Percentiles rank a stretch among this genome's conserved stretches.
Conservation (phyloP, 2,113 vertebrate genomes). For the Narcine bancroftii region DNA sequence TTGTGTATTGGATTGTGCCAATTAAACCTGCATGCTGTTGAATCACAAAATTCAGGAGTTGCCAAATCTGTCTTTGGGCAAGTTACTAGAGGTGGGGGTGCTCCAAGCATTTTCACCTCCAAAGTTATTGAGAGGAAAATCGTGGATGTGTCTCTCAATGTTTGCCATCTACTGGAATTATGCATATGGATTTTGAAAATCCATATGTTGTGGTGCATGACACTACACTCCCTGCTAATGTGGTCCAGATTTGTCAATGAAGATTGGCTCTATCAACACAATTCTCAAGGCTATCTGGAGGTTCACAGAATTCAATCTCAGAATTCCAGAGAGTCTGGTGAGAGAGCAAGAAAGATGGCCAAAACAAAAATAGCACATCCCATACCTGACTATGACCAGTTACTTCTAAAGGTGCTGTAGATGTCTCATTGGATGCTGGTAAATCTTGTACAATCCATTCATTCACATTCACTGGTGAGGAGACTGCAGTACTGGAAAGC, state of each 20-base stretch:
- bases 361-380: not conserved
- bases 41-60: not conserved
- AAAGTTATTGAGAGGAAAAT: not conserved
- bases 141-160: not conserved
- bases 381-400: not conserved
- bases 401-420: not conserved
- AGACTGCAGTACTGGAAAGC: not conserved
- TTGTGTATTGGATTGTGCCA: not conserved
- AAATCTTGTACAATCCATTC: conserved; percentile 10
- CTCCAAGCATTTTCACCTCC: not conserved
- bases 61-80: not conserved
- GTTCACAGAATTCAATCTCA: not conserved
- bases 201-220: not conserved
- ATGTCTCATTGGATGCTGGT: not conserved
- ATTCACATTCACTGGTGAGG: not conserved
- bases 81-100: not conserved
- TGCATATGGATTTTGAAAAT: not conserved
- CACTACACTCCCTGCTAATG: no score
- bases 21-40: not conserved
- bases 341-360: not conserved
- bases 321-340: not conserved
- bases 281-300: not conserved
- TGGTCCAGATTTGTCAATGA: not conserved
- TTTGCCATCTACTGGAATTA: not conserved
- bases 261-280: not conserved